Evolutionary conservation across 1,140 invertebrate genomes (phyloP).

Genomic region (Oryzaephilus surinamensis): DNA sequence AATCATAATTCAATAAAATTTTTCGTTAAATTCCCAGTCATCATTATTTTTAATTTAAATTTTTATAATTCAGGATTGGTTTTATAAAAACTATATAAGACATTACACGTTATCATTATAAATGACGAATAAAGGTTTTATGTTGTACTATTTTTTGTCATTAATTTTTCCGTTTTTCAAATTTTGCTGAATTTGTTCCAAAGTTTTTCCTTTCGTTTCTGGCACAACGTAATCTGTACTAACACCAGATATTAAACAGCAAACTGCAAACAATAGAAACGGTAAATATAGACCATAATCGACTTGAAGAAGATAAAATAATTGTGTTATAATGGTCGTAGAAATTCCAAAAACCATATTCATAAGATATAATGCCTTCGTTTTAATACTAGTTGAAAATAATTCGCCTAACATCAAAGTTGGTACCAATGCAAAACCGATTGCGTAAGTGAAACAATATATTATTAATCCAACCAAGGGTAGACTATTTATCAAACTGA

Average conservation of each 20-base stretch:
- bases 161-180: constrained; percentile 2
- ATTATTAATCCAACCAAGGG: constrained; percentile 22
- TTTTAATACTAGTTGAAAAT: constrained; percentile 29
- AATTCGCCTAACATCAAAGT: constrained; percentile 27
- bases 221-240: constrained; percentile 73
- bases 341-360: constrained; percentile 18
- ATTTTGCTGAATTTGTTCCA: constrained; percentile 63
- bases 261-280: constrained; percentile 68
- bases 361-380: constrained; percentile 18
- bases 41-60: too few species aligned
- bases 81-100: too few species aligned
- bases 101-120: too few species aligned
- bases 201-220: constrained; percentile 76
- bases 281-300: constrained; percentile 55
- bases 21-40: too few species aligned
- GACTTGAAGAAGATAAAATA: constrained; percentile 31
- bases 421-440: constrained; percentile 24
- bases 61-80: too few species aligned
- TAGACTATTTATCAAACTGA: constrained; percentile 23
- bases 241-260: constrained; percentile 59
- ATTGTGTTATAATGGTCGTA: constrained; percentile 32
- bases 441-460: constrained; percentile 16
- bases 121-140: too few species aligned
- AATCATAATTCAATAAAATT: too few species aligned
- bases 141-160: constrained; percentile 3